These are phyloP conservation scores for Menidia beryllina DNA, from an alignment of 2,113 vertebrate genomes.

Conservation along the genomic window DNA sequence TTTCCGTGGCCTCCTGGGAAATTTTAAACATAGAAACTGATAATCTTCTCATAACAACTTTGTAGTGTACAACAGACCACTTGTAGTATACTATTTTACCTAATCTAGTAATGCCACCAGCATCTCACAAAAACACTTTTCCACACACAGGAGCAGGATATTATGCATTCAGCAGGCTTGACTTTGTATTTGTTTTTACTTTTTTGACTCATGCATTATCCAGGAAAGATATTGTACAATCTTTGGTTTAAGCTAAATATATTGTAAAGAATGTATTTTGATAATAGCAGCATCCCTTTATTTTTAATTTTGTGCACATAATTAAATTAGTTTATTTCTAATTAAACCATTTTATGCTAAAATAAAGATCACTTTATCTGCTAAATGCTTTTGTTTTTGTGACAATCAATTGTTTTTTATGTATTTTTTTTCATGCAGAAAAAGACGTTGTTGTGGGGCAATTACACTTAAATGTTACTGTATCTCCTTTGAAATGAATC, in stretches of 20 bases:
- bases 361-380: too few species aligned
- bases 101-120: constrained; percentile 28
- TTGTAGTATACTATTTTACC: background rate
- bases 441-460: background rate
- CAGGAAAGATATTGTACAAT: background rate
- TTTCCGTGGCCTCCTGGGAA: background rate
- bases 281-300: constrained; percentile 49
- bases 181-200: constrained; percentile 1
- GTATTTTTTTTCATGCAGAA: constrained; percentile 8
- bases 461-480: too few species aligned
- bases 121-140: constrained; percentile 30
- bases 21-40: background rate
- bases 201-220: constrained; percentile 5
- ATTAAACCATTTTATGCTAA: background rate
- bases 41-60: constrained; percentile 28
- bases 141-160: constrained; percentile 21
- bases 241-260: constrained; percentile 7
- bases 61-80: background rate
- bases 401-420: constrained; percentile 52
- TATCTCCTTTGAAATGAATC: too few species aligned
- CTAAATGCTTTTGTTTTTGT: constrained; percentile 11
- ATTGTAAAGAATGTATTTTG: constrained; percentile 30
- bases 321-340: background rate
- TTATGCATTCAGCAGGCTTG: constrained; percentile 31
- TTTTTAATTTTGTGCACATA: constrained; percentile 7